Conservation (phyloP, 2,113 vertebrate genomes). For the Bungarus multicinctus region DNA sequence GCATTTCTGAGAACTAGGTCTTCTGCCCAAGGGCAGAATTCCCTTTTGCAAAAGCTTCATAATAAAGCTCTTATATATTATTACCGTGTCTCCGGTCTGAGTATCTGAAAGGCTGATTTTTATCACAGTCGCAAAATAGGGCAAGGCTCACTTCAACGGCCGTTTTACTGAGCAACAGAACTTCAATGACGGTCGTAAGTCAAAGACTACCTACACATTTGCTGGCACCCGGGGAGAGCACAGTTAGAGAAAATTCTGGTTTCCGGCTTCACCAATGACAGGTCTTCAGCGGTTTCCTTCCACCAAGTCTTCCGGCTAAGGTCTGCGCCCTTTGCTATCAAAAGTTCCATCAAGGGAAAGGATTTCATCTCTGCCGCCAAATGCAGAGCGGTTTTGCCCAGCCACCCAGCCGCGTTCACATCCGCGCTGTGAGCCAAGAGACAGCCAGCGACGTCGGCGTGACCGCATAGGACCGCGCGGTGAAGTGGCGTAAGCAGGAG, state of each 20-base stretch:
- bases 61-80: no score
- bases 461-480: slow-evolving; percentile 43
- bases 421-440: slow-evolving; percentile 52
- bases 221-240: not conserved
- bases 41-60: no score
- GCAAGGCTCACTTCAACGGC: not conserved
- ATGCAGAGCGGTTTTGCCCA: slow-evolving; percentile 50
- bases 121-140: not conserved
- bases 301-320: slow-evolving; percentile 2
- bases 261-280: not conserved
- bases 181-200: not conserved
- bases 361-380: slow-evolving; percentile 39
- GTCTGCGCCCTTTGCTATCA: slow-evolving; percentile 45
- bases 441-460: not conserved
- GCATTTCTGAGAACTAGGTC: no score
- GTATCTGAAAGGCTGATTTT: no score
- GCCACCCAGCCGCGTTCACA: slow-evolving; percentile 40
- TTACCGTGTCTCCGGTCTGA: no score
- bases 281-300: slow-evolving; percentile 26
- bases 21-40: no score
- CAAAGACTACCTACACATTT: not conserved
- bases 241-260: rapidly evolving
- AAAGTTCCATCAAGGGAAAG: not conserved
- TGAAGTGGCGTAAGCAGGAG: slow-evolving; percentile 59
- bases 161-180: not conserved